Conservation (phyloP, 1,140 invertebrate species). For the silkworm (Bombyx mori) region ASM3026992v2 NC_085113.1:6648001-6648500, state of each 20-base stretch:
- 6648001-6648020: conserved; percentile 13
- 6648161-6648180: conserved; percentile 8
- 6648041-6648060: conserved; percentile 17
- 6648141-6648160: conserved; percentile 23
- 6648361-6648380: conserved; percentile 15
- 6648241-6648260: conserved; percentile 1
- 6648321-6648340: conserved; percentile 15
- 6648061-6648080: conserved; percentile 22
- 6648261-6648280: conserved; percentile 15
- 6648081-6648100: conserved; percentile 19
- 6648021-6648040: conserved; percentile 21
- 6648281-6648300: conserved; percentile 13
- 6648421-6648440: conserved; percentile 10
- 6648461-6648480: conserved; percentile 6
- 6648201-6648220: conserved; percentile 15
- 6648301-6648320: conserved; percentile 8
- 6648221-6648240: neutral
- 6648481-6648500: conserved; percentile 6
- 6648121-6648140: conserved; percentile 20
- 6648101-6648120: conserved; percentile 10
- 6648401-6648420: conserved; percentile 17
- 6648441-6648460: conserved; percentile 14
- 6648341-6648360: conserved; percentile 8
- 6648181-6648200: neutral
- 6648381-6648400: conserved; percentile 17